These are phyloP conservation scores for Ectemnius lituratus DNA, from an alignment of 2,888 invertebrate genomes.

Conservation along the genomic window DNA sequence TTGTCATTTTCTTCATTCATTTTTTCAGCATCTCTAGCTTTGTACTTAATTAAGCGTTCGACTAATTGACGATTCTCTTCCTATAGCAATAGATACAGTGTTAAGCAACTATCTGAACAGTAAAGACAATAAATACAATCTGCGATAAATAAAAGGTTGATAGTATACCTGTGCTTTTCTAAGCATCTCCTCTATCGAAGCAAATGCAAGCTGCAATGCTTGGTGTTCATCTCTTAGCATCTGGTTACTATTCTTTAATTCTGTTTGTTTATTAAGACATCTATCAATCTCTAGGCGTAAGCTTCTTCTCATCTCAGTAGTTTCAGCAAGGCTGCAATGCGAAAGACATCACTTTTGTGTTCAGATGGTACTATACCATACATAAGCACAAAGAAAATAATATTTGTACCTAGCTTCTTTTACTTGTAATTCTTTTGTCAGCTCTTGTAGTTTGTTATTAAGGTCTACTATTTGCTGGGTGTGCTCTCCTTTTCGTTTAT, in stretches of 20 bases:
- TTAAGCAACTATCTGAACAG: conserved; percentile 9
- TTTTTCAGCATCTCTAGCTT: conserved; percentile 96
- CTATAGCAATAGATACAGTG: conserved; percentile 77
- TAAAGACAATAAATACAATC: conserved; percentile 7
- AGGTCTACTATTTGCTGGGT: conserved; percentile 95
- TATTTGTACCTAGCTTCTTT: conserved; percentile 84
- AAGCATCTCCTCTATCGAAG: conserved; percentile 92
- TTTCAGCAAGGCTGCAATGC: conserved; percentile 83
- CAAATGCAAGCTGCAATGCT: conserved; percentile 94
- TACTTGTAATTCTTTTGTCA: conserved; percentile 86
- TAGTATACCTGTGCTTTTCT: conserved; percentile 86
- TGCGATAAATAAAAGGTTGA: conserved; percentile 4
- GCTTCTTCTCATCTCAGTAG: conserved; percentile 82
- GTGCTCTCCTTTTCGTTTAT: conserved; percentile 93
- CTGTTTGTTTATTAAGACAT: conserved; percentile 85
- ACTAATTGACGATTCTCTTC: conserved; percentile 92
- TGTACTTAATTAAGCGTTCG: conserved; percentile 93
- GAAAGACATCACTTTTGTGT: too few species aligned
- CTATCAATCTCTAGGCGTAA: conserved; percentile 86
- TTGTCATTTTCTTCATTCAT: conserved; percentile 98
- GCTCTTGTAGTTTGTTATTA: conserved; percentile 90
- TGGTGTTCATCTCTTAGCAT: conserved; percentile 96
- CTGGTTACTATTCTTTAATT: conserved; percentile 91
- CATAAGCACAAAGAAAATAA: not conserved
- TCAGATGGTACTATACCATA: not conserved